Conservation (phyloP, 92 coral and sea anemone species). For the Scolanthus callimorphus region DNA sequence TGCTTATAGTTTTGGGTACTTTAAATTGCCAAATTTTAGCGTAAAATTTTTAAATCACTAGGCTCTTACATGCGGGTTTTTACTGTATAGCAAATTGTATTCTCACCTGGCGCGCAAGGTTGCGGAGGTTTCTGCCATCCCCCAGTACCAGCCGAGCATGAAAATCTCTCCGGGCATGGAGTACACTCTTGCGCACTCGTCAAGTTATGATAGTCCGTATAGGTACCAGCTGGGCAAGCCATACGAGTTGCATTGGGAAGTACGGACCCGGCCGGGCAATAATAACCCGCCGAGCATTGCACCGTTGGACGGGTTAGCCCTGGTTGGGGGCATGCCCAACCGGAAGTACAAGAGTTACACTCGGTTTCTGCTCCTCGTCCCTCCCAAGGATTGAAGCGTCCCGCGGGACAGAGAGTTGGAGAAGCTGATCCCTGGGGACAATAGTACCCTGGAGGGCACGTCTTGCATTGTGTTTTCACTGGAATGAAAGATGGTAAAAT, state of each 20-base stretch:
- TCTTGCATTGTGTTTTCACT: conserved; percentile 80
- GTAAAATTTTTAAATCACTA: no score
- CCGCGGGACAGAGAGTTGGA: conserved; percentile 87
- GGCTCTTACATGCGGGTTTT: no score
- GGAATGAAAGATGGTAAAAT: conserved; percentile 3
- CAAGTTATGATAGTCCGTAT: conserved; percentile 89
- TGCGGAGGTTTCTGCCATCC: conserved; percentile 96
- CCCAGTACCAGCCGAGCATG: conserved; percentile 97
- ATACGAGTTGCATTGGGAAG: conserved; percentile 81
- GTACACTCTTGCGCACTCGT: conserved; percentile 90
- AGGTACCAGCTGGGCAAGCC: conserved; percentile 95
- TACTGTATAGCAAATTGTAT: no score
- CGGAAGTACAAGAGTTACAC: conserved; percentile 90
- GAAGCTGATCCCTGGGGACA: conserved; percentile 59
- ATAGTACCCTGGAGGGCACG: conserved; percentile 89
- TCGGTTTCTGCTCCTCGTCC: conserved; percentile 44
- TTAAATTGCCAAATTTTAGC: no score
- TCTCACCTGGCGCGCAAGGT: conserved; percentile 82
- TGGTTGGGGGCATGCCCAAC: conserved; percentile 91
- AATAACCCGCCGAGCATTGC: conserved; percentile 89
- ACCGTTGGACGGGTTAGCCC: conserved; percentile 82
- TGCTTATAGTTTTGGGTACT: no score
- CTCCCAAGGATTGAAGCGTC: conserved; percentile 54
- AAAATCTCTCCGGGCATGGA: conserved; percentile 88
- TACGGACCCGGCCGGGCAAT: conserved; percentile 90